Evolutionary conservation across 1,140 invertebrate species (phyloP), one percentile per base, ranked within the genome.

Genomic region (Leucophenga varia): DNA sequence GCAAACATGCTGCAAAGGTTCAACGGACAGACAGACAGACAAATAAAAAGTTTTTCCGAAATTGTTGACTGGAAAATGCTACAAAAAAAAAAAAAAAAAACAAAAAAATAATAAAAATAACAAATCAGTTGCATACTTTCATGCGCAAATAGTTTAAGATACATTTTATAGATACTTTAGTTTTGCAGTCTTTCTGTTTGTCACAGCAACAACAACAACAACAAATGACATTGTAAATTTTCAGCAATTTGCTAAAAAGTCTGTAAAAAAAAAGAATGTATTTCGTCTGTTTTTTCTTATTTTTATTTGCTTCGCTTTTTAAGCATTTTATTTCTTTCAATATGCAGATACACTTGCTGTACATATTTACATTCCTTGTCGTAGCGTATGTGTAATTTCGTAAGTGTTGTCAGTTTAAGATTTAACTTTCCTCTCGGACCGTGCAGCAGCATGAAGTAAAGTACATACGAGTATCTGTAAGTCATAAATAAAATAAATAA

Each of bases 301-400:
- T 10, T 30, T 18, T 8, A 19, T 17, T 9, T 25, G 12, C 3
- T 16, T 30, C 12, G 20, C 17, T 43, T 57, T 18, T 21, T 47
- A 41, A 32, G 34, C 39, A 43, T 40, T 43, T 54, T 39, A 49
- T 54, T 65, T 54, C 59, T 52, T n/a, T n/a, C n/a, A n/a, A n/a
- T n/a, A n/a, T n/a, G n/a, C n/a, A n/a, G n/a, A n/a, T n/a, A n/a
- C n/a, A n/a, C n/a, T n/a, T n/a, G n/a, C n/a, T n/a, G n/a, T n/a
- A n/a, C n/a, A n/a, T n/a, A n/a, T n/a, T n/a, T n/a, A n/a, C n/a
- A n/a, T n/a, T n/a, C n/a, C n/a, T n/a, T n/a, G n/a, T n/a, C n/a
- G n/a, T n/a, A n/a, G n/a, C n/a, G n/a, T n/a, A n/a, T 52, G 54
- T 57, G 63, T 57, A 55, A 67, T 67, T 67, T 65, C 39, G 59